Conservation (phyloP, 2,797 vertebrate genomes). For the Eurystomus glaucurus region DNA sequence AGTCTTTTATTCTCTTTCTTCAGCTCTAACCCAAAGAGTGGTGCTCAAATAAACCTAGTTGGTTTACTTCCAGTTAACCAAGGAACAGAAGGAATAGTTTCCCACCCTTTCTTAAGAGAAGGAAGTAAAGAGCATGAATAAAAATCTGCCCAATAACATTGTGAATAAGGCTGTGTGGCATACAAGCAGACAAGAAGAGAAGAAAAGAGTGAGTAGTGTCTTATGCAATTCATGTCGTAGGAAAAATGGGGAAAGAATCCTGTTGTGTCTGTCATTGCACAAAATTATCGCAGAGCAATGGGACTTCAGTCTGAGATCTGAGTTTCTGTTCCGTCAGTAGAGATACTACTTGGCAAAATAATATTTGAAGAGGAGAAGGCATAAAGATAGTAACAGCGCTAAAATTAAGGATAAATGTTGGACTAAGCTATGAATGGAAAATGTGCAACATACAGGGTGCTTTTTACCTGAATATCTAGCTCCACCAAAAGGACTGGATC, state of each 20-base stretch:
- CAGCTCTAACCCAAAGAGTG: background rate
- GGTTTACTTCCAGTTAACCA: background rate
- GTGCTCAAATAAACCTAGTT: background rate
- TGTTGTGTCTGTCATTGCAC: background rate
- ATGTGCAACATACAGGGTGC: background rate
- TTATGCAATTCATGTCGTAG: background rate
- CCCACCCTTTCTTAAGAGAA: background rate
- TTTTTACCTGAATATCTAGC: slow-evolving; percentile 52
- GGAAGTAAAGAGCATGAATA: background rate
- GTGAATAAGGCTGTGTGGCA: background rate
- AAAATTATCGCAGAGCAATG: background rate
- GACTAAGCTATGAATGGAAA: background rate
- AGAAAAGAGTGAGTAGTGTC: background rate
- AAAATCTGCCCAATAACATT: background rate
- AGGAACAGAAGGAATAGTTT: background rate
- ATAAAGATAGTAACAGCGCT: background rate
- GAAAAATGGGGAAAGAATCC: background rate
- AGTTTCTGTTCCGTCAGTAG: background rate
- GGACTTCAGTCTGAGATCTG: background rate
- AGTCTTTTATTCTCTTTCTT: background rate
- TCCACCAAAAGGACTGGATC: slow-evolving; percentile 51
- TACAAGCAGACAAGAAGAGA: background rate
- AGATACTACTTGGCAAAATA: background rate
- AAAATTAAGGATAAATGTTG: background rate
- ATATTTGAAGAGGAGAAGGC: background rate